Conservation (phyloP, 2,888 invertebrate species). For the Timema podura region DNA sequence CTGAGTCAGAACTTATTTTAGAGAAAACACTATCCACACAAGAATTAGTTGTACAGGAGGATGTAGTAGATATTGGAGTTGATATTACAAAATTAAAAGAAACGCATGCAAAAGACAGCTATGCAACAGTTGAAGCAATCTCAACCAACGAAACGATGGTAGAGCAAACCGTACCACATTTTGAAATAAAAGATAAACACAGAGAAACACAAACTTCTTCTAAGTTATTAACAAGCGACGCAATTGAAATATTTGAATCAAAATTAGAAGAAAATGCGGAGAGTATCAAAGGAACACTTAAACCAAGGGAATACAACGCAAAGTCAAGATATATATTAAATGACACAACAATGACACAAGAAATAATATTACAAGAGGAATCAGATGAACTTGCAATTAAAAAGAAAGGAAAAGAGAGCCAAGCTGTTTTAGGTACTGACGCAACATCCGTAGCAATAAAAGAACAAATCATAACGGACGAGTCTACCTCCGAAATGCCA, state of each 20-base stretch:
- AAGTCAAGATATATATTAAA: not conserved
- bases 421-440: constrained; percentile 17
- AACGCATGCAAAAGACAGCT: constrained; percentile 19
- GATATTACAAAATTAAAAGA: constrained; percentile 8
- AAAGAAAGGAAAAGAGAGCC: constrained; percentile 13
- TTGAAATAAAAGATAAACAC: not conserved
- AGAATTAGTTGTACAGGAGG: constrained; percentile 16
- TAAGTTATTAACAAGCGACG: constrained; percentile 13
- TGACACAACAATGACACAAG: constrained; percentile 20
- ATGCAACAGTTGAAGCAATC: constrained; percentile 21
- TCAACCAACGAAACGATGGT: constrained; percentile 21
- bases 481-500: constrained; percentile 7
- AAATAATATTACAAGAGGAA: constrained; percentile 21
- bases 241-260: not conserved
- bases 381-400: constrained; percentile 16
- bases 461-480: constrained; percentile 15
- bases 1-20: constrained; percentile 17
- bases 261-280: not conserved
- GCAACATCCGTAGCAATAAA: constrained; percentile 15
- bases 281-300: constrained; percentile 19
- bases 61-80: constrained; percentile 1
- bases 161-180: constrained; percentile 10
- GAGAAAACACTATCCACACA: constrained; percentile 22
- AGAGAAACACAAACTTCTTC: not conserved
- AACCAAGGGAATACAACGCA: not conserved